Percentiles rank a stretch among this genome's conserved stretches.
Evolutionary conservation across 2,797 vertebrate genomes (phyloP).

Genomic region (Morus bassanus): DNA sequence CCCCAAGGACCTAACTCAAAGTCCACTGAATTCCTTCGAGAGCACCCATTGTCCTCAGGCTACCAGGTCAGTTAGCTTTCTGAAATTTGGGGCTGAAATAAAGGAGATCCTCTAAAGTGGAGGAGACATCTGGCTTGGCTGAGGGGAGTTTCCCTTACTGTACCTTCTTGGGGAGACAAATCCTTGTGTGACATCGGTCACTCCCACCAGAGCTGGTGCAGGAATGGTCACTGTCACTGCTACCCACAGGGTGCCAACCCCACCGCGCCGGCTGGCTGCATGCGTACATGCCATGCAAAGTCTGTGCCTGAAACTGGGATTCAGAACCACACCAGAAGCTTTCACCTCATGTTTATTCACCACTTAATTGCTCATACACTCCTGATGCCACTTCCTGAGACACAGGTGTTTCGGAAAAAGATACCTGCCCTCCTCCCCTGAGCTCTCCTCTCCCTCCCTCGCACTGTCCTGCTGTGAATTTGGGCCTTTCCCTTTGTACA

Average conservation of each 20-base stretch:
- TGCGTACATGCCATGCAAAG: accelerated
- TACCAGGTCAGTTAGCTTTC: not conserved
- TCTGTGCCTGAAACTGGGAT: not conserved
- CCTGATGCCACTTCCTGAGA: not conserved
- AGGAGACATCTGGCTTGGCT: not conserved
- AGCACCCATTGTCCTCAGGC: not conserved
- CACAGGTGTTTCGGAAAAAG: not conserved
- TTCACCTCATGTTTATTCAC: not conserved
- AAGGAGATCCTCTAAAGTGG: not conserved
- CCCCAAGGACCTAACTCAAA: not conserved
- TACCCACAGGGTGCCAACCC: not conserved
- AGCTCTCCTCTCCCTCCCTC: not conserved
- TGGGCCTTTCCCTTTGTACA: not conserved
- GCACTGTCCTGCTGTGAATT: not conserved
- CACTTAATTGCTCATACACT: not conserved
- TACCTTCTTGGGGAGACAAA: not conserved
- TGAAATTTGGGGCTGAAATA: not conserved
- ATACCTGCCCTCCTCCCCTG: not conserved
- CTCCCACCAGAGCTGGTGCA: not conserved
- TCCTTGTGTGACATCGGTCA: not conserved
- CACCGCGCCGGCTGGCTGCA: accelerated
- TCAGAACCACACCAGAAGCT: not conserved
- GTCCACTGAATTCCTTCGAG: not conserved
- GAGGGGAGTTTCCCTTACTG: not conserved
- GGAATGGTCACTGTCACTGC: not conserved